phyloP scores from a whole-genome alignment of 2,797 vertebrate species.

The Falco biarmicus region DNA sequence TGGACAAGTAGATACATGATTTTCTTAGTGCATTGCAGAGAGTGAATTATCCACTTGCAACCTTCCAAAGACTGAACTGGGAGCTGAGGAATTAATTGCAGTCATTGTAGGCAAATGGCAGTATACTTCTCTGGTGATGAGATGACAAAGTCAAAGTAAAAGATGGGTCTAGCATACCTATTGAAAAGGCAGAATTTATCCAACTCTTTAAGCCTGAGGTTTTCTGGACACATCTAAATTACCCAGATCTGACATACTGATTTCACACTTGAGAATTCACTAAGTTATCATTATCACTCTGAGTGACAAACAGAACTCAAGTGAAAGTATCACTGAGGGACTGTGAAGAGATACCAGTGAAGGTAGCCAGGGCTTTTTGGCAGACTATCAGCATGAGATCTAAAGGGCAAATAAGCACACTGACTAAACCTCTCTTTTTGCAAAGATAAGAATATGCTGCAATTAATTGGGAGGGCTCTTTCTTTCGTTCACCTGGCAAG shows the following conservation, averaged over 20 bases:
- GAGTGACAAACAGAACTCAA: neutral
- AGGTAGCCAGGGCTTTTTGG: neutral
- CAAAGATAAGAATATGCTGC: neutral
- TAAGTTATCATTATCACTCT: neutral
- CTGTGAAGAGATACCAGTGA: neutral
- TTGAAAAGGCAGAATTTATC: neutral
- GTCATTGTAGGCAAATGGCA: neutral
- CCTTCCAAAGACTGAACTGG: neutral
- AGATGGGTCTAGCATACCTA: neutral
- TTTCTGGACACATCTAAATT: neutral
- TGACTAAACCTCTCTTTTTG: neutral
- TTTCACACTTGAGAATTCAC: neutral
- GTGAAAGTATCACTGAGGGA: neutral
- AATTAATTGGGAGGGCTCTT: neutral
- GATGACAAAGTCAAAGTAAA: neutral
- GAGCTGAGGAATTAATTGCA: constrained; percentile 18
- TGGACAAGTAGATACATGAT: neutral
- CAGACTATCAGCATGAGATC: neutral
- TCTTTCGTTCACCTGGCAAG: neutral
- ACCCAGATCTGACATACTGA: neutral
- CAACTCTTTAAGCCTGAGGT: neutral
- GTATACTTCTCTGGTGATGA: neutral
- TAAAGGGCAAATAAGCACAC: neutral
- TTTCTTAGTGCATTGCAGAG: neutral
- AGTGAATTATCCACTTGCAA: neutral